Conservation (phyloP, 2,888 invertebrate genomes). For the Pyrrhosoma nymphula region DNA sequence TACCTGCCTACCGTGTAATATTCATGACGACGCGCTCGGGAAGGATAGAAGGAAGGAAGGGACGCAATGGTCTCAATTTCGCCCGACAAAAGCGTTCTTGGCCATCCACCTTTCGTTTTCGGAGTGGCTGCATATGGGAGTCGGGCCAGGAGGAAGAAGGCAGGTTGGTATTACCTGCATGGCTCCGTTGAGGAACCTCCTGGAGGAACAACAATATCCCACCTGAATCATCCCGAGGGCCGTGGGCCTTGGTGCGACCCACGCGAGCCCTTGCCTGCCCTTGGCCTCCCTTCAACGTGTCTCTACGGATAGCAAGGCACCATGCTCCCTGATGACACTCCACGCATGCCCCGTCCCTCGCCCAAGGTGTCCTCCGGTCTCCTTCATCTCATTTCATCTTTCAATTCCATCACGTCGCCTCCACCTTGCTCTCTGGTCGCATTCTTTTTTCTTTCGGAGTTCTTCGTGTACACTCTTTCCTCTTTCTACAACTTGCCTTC, state of each 20-base stretch:
- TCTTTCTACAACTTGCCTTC: neutral
- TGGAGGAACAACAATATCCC: neutral
- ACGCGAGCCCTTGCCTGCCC: too few species aligned
- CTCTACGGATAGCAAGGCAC: neutral
- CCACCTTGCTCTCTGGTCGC: neutral
- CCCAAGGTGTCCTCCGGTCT: neutral
- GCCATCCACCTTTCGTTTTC: conserved; percentile 2
- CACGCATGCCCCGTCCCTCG: neutral
- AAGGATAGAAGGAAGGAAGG: neutral
- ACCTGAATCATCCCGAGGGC: neutral
- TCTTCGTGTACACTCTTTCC: neutral
- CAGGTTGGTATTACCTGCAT: neutral
- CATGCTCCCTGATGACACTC: neutral
- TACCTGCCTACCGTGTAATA: neutral
- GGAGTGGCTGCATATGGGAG: neutral
- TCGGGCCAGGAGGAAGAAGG: neutral
- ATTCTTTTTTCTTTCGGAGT: neutral
- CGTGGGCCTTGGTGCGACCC: neutral
- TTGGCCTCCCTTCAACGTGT: too few species aligned
- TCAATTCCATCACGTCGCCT: neutral
- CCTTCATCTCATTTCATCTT: neutral
- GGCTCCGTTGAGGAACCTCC: neutral
- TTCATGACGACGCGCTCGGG: neutral
- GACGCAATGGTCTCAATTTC: neutral
- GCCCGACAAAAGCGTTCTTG: neutral